phyloP scores from a whole-genome alignment of 2,113 vertebrate genomes.

The Epinephelus moara region DNA sequence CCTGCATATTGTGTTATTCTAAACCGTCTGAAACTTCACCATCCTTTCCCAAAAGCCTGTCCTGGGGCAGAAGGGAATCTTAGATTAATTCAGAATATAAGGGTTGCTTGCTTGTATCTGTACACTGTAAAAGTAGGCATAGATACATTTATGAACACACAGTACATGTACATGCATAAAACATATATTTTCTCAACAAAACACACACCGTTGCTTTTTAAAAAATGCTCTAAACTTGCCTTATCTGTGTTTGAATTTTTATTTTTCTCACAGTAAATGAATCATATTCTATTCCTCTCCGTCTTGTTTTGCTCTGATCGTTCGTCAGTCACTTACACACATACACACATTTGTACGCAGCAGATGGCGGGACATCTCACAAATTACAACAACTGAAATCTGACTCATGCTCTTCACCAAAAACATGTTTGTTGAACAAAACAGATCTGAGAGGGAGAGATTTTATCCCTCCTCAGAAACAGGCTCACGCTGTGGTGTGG shows the following conservation, averaged over 20 bases:
- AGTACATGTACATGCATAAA: neutral
- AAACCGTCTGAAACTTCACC: constrained; percentile 21
- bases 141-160: neutral
- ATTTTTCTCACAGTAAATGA: neutral
- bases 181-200: neutral
- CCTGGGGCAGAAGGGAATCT: neutral
- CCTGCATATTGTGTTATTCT: constrained; percentile 10
- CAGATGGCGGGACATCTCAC: constrained; percentile 51
- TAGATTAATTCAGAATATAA: constrained; percentile 1
- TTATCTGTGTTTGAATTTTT: neutral
- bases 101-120: neutral
- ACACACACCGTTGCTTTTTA: neutral
- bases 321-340: neutral
- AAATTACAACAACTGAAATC: constrained; percentile 29
- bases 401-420: constrained; percentile 26
- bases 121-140: neutral
- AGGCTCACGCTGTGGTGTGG: neutral
- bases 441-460: constrained; percentile 16
- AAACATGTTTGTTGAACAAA: constrained; percentile 26
- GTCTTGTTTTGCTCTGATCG: neutral
- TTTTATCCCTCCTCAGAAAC: neutral
- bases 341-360: constrained; percentile 15
- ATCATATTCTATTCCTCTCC: neutral
- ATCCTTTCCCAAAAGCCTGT: constrained; percentile 8
- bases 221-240: neutral